Evolutionary conservation across 1,140 invertebrate genomes (phyloP), one percentile per base, ranked within the genome.

Genomic region (Drosophila sproati): DNA sequence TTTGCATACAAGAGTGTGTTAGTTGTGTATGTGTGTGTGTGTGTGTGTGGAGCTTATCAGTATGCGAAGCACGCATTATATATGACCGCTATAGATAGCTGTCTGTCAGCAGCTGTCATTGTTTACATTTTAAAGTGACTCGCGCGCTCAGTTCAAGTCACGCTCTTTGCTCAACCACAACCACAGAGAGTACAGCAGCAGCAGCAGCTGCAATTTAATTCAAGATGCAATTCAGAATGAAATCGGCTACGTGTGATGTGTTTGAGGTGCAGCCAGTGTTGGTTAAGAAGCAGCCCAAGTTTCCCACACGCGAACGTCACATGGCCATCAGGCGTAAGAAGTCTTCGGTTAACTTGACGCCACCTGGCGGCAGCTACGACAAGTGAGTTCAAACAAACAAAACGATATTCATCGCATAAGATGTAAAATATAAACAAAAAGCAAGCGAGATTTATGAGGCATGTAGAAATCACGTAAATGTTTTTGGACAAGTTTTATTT

Each of bases 291-390:
- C 95, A 94, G 47, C 94, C 95, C 54, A 94, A 95, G 73, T 96
- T 96, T 86, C 95, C 95, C 2, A 95, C 95, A 31, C 93, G 95
- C 35, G 95, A 95, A 78, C 93, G 95, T 74, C 95, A 96, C 87
- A 94, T 94, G 76, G 95, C 95, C 48, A 94, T 96, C 31, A 92
- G 95, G 43, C 92, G 94, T n/a, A 92, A 91, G 73, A 94, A 94
- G 77, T 93, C 80, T 48, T 56, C 55, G 20, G 61, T 50, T 20
- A 20, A 52, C 52, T 74, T 32, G 20, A 48, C 73, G 74, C 69
- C 68, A 64, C 7, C 62, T 77, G 35, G 59, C 75, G 60, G 60
- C 56, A 34, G n/a, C 48, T 29, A 31, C 34, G 35, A 60, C 59
- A 57, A 56, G 82, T 87, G 61, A 87, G 81, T 70, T 20, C 1